Base-by-base conservation (phyloP, 2,888 invertebrate species). In the Trichopria drosophilae region DNA sequence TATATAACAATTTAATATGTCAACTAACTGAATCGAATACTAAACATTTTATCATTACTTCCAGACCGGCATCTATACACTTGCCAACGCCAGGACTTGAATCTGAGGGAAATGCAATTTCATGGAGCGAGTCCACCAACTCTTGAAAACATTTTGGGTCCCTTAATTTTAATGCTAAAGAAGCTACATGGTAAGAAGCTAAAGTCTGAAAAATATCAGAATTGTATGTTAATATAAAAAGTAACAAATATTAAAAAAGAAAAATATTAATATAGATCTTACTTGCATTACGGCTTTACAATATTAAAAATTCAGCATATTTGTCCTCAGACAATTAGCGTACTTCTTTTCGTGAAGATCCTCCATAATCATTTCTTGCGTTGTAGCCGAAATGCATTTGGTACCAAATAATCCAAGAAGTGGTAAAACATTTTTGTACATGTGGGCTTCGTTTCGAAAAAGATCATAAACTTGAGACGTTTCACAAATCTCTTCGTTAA, bases 141-240 rank as follows among this genome's bases (percentile, higher is more conserved):
- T 47, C 24, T 1, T 40, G 23, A 40, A 69, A 69, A 34, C 48
- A 20, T 4, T 53, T 6, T 2, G 52, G 53, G 12, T 60, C 41
- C 4, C 37, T 40, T 2, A 64, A 32, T 44, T 69, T 67, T 36
- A 67, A 44, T 4, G 54, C 51, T n/a, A 68, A 39, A 0, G 67
- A 65, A 4, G 53, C 47, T 1, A 67, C 68, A 45, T 71, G 71
- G 26, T 70, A 46, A n/a, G 53, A 44, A 4, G 68, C 69, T 18
- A 69, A 47, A 15, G 56, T 59, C 69, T 69, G 49, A n/a, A n/a
- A n/a, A n/a, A n/a, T n/a, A n/a, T n/a, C n/a, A n/a, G n/a, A n/a
- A n/a, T n/a, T n/a, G n/a, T n/a, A n/a, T n/a, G n/a, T n/a, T n/a
- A n/a, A n/a, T n/a, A n/a, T n/a, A n/a, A n/a, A n/a, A n/a, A n/a